Conservation (phyloP, 2,113 vertebrate species). For the Phalacrocorax pelagicus region DNA sequence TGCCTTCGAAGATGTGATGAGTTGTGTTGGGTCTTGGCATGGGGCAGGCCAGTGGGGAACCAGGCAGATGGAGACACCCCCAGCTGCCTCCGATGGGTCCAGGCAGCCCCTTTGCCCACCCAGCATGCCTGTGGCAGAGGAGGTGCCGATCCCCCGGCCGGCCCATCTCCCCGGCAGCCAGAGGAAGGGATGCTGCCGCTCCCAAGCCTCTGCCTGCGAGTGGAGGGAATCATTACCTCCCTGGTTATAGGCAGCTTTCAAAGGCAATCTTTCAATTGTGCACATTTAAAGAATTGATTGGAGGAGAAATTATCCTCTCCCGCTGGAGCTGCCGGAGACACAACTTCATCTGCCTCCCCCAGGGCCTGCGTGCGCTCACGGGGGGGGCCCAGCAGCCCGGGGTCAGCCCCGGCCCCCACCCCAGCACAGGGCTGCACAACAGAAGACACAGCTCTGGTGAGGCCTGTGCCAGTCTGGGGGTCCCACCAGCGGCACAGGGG, state of each 20-base stretch:
- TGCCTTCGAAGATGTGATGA: rapidly evolving
- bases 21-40: background rate
- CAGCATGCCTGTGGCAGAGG: rapidly evolving
- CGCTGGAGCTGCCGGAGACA: background rate
- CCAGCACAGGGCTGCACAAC: rapidly evolving
- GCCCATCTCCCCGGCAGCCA: background rate
- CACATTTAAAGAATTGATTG: conserved; percentile 70
- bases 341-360: background rate
- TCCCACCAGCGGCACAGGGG: background rate
- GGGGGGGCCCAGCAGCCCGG: background rate
- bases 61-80: background rate
- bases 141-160: rapidly evolving
- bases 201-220: background rate
- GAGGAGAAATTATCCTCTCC: conserved; percentile 59
- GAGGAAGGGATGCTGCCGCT: background rate
- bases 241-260: conserved; percentile 67
- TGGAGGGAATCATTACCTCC: conserved; percentile 62
- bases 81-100: rapidly evolving
- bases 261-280: conserved; percentile 71
- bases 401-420: background rate
- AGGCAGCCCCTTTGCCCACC: background rate
- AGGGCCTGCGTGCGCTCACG: background rate
- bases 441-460: background rate
- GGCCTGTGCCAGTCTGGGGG: rapidly evolving
- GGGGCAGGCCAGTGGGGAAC: background rate